A percentile compares a stretch with the other conserved stretches of the same genome.
Evolutionary conservation across 2,113 vertebrate species (phyloP).

Genomic region (Porphyrio hochstetteri): DNA sequence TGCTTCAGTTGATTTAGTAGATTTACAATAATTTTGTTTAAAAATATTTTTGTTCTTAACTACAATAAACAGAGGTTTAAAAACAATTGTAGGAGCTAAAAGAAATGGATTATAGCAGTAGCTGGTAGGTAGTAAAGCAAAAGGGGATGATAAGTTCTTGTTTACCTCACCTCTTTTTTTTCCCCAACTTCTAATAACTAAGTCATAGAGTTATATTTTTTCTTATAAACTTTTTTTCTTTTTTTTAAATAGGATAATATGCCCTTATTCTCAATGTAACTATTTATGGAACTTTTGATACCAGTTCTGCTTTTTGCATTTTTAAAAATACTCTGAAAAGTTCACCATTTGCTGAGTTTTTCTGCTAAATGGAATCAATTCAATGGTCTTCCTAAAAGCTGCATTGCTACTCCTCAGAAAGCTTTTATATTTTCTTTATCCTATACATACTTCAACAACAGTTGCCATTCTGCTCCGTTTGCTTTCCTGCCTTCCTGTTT

Average conservation of each 20-base stretch:
- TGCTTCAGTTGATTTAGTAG: background rate
- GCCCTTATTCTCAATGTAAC: background rate
- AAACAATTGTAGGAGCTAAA: background rate
- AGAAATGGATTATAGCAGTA: background rate
- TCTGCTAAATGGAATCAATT: background rate
- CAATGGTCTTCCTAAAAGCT: background rate
- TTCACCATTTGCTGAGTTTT: background rate
- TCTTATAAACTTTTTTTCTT: background rate
- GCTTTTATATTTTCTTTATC: background rate
- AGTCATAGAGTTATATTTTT: background rate
- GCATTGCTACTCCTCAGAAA: background rate
- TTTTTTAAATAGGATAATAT: background rate
- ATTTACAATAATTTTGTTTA: background rate
- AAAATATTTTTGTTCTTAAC: background rate
- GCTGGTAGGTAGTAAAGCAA: background rate
- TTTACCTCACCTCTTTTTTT: background rate
- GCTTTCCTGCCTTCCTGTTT: background rate
- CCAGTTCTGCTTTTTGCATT: background rate
- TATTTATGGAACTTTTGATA: background rate
- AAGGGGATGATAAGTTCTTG: background rate
- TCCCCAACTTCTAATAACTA: background rate
- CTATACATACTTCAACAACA: background rate
- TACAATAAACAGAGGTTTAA: background rate
- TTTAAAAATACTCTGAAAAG: background rate
- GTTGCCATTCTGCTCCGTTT: background rate